These are phyloP conservation scores for Sapayoa aenigma DNA, from an alignment of 2,113 vertebrate genomes.

Conservation along the genomic window DNA sequence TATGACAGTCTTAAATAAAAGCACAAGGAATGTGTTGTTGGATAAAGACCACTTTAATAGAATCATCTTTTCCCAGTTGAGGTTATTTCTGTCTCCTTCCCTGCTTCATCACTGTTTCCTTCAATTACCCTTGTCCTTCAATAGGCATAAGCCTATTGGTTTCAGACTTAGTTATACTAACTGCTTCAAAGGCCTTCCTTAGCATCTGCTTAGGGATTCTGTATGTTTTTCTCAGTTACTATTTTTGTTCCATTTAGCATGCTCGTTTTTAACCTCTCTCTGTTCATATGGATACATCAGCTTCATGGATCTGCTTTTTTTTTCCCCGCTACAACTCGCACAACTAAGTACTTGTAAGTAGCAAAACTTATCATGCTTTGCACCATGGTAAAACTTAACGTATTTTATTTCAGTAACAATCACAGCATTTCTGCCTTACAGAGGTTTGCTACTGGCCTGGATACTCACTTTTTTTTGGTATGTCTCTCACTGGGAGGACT, in stretches of 20 bases:
- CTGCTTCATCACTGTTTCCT: constrained; percentile 64
- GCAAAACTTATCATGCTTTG: neutral
- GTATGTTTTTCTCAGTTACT: constrained; percentile 50
- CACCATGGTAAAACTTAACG: neutral
- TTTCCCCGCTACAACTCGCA: neutral
- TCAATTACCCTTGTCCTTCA: constrained; percentile 69
- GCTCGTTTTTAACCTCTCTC: constrained; percentile 59
- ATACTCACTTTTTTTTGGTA: constrained; percentile 51
- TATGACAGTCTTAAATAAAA: constrained; percentile 57
- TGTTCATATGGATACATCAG: constrained; percentile 15
- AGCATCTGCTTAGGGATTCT: constrained; percentile 61
- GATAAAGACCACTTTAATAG: constrained; percentile 63
- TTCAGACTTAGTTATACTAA: constrained; percentile 62
- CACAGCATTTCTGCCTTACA: neutral
- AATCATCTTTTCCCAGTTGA: constrained; percentile 62
- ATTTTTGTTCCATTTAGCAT: constrained; percentile 50
- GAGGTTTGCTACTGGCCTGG: neutral
- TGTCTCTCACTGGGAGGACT: constrained; percentile 15
- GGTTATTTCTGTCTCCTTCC: constrained; percentile 58
- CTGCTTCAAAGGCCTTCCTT: constrained; percentile 62
- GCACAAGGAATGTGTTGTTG: constrained; percentile 60
- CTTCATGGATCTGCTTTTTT: neutral
- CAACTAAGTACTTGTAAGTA: neutral
- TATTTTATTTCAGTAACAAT: neutral
- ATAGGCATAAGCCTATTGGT: constrained; percentile 62